Percentiles rank a stretch among this genome's conserved stretches.
Evolutionary conservation across 2,113 vertebrate species (phyloP).

Genomic region (Cyprinodon variegatus): DNA sequence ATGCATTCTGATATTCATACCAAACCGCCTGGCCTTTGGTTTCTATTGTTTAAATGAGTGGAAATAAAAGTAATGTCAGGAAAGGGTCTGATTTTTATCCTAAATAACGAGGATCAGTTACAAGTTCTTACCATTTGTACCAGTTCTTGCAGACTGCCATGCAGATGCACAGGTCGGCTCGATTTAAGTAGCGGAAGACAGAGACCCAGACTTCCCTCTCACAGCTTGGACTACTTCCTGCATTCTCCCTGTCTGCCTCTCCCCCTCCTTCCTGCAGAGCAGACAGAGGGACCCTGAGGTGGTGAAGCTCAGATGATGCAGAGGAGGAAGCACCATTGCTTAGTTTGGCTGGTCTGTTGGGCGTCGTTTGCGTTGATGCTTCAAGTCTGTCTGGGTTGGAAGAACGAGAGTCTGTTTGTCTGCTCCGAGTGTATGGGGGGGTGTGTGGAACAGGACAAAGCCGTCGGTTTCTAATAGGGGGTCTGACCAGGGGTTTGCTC

Average conservation of each 20-base stretch:
- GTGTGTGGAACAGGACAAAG: conserved; percentile 44
- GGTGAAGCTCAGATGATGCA: conserved; percentile 49
- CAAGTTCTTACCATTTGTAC: conserved; percentile 95
- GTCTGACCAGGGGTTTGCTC: conserved; percentile 84
- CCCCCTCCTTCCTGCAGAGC: conserved; percentile 69
- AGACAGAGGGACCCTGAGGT: conserved; percentile 57
- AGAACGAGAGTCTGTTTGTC: conserved; percentile 29
- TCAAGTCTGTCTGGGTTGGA: conserved; percentile 51
- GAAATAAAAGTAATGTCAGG: background rate
- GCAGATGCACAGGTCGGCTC: conserved; percentile 94
- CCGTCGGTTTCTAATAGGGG: conserved; percentile 82
- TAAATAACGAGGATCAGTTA: background rate
- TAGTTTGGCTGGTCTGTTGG: conserved; percentile 55
- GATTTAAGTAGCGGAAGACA: conserved; percentile 95
- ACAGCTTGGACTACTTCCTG: conserved; percentile 65
- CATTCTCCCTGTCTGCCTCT: conserved; percentile 62
- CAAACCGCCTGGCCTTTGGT: background rate
- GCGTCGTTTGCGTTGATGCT: conserved; percentile 40
- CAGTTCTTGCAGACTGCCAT: conserved; percentile 99
- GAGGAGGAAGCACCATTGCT: conserved; percentile 67
- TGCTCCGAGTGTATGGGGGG: conserved; percentile 52
- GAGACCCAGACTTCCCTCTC: conserved; percentile 97
- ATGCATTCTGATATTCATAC: background rate
- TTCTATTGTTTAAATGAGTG: background rate
- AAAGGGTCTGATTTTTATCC: background rate